Evolutionary conservation across 2,797 vertebrate species (phyloP), one percentile per base, ranked within the genome.

Genomic region (Momotus momota): DNA sequence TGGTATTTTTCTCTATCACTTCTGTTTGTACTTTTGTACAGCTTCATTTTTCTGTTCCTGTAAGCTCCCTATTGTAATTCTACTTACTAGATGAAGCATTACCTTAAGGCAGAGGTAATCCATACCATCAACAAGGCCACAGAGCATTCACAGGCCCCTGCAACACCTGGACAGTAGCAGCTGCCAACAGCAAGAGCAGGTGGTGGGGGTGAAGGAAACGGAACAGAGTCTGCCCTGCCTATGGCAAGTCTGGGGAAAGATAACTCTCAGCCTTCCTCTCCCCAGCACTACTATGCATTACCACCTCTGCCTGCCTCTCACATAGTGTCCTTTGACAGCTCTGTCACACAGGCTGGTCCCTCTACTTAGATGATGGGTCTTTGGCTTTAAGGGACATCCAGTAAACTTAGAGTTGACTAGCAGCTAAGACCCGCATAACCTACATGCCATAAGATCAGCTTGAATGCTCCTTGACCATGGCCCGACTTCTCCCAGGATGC

Each of bases 311-410:
- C n/a, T 11, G 65, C 48, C 25, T 45, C 41, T 25, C 25, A 11
- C 2, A 0, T 0, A 0, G 21, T 19, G 33, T 14, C 29, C 6
- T 40, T 62, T 52, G 31, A 40, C 29, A 73, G 33, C 21, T 0
- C 3, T 4, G 25, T 13, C 52, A n/a, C 43, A 45, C 25, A 29
- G 10, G 25, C 9, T 41, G 10, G 17, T 48, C 27, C 64, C 41
- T 7, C 3, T 10, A 17, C 16, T 7, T 22, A 48, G 33, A 14
- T 22, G 31, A 13, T 2, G 7, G 18, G 22, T 13, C 46, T 74
- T 17, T 19, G 49, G 35, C 69, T 70, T 1, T 10, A 23, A 43
- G 57, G 8, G 15, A 8, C 7, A 20, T 10, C 16, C 55, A 15
- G 22, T 9, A 31, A 77, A 26, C 15, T 19, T 14, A 10, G 33